Base-by-base conservation (phyloP, 2,113 vertebrate species). In the Gila orcuttii region DNA sequence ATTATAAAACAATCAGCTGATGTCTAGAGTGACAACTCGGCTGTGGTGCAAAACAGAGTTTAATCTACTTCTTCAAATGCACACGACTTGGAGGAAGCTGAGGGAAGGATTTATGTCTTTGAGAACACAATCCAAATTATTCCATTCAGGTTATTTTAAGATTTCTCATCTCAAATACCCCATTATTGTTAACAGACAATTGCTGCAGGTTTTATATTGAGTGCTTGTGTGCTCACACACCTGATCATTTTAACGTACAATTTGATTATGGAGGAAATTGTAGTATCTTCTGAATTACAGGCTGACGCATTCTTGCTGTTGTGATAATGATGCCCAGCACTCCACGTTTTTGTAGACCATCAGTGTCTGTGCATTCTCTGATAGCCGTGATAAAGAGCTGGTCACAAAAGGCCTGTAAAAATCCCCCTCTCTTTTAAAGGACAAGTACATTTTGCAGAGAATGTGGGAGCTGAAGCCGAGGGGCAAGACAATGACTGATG, bases 371-470 rank as follows among this genome's bases (percentile, higher is more conserved):
- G 66, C 42, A 66, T 71, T 68, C 52, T 76, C 59, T 78, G 87
- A 88, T 87, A 88, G 82, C 85, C 15, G 77, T 85, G 87, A 90
- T 83, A 79, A 75, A 90, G 85, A 85, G 74, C 42, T 66, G 6
- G 39, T 79, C 79, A 82, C 81, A 82, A 64, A 82, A 60, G 45
- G 86, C 47, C 79, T 52, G 86, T 82, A 80, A 73, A 73, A 71
- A 78, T 85, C 57, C 64, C 25, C 73, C 74, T 73, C 76, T 75
- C 79, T 79, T 79, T 87, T 47, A 88, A 66, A 73, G 82, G 25
- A 85, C 73, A 36, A 59, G 64, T 60, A 83, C 55, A 28, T 82
- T 83, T 87, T 59, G 62, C 28, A 28, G 69, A 25, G 74, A 76
- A 60, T 6, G 77, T 17, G 23, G 76, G 13, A 69, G 50, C n/a